Base-by-base conservation (phyloP, 2,113 vertebrate species). In the Sinosuthora webbiana region DNA sequence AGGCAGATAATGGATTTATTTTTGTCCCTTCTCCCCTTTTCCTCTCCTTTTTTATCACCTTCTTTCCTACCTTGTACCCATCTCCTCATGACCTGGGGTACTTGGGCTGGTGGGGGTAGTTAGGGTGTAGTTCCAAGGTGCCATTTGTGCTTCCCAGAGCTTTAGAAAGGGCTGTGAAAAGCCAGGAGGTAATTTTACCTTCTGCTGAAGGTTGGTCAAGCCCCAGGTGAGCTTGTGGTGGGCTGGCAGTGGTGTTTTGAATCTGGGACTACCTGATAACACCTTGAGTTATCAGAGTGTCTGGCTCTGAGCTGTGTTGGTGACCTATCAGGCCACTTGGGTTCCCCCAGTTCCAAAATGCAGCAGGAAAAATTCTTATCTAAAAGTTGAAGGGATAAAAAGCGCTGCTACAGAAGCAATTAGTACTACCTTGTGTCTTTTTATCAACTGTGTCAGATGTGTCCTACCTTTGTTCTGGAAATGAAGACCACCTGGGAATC, bases 271-370 rank as follows among this genome's bases (percentile, higher is more conserved):
- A 6, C 33, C 41, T 3, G 3, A 31, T 27, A 79, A 39, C 18
- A 39, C 10, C 13, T 52, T 37, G 33, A 87, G n/a, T 57, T 53
- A 31, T 75, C 18, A 53, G 35, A 49, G 4, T 25, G 27, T 37
- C 33, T 5, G 21, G 25, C 24, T 56, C 31, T 65, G 56, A 0
- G 0, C 45, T 44, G 11, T 49, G n/a, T 6, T 11, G 7, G 10
- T 44, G 50, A 74, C 24, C 15, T 57, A 37, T 73, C 37, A 12
- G 57, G 12, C 60, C 13, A 11, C 44, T 41, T 50, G 41, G 27
- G 16, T 44, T 47, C 50, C 13, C 4, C 8, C 27, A 52, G 30
- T 27, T 71, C 27, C 41, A 78, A 89, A 83, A 70, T 8, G 27
- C 27, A 62, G 11, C n/a, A 74, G 23, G 35, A 37, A 69, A 62